Evolutionary conservation across 2,113 vertebrate genomes (phyloP).

Genomic region (Verasper variegatus): DNA sequence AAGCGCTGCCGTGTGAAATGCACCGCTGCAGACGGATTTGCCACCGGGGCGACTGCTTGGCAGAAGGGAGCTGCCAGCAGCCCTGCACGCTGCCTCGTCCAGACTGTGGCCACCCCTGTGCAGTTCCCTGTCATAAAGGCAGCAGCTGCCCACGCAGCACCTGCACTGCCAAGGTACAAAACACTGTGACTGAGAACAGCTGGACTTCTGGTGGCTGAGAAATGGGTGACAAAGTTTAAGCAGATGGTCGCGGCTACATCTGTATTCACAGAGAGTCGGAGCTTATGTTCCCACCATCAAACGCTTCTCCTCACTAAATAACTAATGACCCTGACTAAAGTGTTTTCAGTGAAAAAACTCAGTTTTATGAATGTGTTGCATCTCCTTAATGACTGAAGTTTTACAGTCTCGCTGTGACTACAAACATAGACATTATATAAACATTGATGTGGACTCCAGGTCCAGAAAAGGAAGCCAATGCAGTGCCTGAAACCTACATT

Average conservation of each 20-base stretch:
- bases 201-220: slow-evolving; percentile 23
- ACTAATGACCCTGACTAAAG: slow-evolving; percentile 18
- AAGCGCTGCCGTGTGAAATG: slow-evolving; percentile 88
- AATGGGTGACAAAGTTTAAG: slow-evolving; percentile 17
- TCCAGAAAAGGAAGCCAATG: no score
- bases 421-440: no score
- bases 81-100: slow-evolving; percentile 86
- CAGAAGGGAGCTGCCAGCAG: slow-evolving; percentile 90
- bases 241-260: slow-evolving; percentile 42
- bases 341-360: slow-evolving; percentile 12
- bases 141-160: slow-evolving; percentile 85
- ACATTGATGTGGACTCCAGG: no score
- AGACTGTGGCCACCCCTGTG: slow-evolving; percentile 93
- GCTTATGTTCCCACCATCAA: slow-evolving; percentile 24
- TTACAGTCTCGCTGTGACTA: no score
- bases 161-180: slow-evolving; percentile 90
- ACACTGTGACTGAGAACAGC: slow-evolving; percentile 13
- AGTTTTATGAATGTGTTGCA: not conserved
- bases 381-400: not conserved
- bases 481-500: no score
- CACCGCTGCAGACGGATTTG: slow-evolving; percentile 95
- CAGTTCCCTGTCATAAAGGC: slow-evolving; percentile 89
- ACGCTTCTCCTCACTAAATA: slow-evolving; percentile 10
- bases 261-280: not conserved
- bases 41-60: slow-evolving; percentile 91